Conservation (phyloP, 2,113 vertebrate species). For the Sciurus niger region DNA sequence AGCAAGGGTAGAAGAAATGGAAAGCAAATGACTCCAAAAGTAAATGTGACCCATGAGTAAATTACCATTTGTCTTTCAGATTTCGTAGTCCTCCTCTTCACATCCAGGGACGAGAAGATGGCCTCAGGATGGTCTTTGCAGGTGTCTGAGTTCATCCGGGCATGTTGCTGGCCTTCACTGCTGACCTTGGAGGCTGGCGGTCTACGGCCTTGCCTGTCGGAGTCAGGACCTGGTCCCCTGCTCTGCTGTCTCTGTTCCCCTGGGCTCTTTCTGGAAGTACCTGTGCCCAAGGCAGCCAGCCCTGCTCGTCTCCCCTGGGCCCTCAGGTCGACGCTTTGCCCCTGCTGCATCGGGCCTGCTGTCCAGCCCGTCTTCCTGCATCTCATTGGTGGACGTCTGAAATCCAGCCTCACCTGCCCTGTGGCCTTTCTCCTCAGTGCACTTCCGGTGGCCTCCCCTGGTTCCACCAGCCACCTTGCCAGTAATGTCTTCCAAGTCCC, state of each 20-base stretch:
- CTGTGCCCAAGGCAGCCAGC: accelerated
- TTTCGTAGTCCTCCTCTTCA: not conserved
- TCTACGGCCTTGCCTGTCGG: not conserved
- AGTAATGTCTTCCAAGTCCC: not conserved
- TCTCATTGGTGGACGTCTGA: accelerated
- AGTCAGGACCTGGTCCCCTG: not conserved
- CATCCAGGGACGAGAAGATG: not conserved
- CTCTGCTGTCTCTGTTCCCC: not conserved
- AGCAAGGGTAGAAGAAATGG: not conserved
- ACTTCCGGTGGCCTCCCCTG: not conserved
- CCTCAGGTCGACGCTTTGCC: not conserved
- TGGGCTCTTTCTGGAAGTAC: not conserved
- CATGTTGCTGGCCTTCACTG: not conserved
- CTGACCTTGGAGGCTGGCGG: not conserved
- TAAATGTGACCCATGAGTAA: not conserved
- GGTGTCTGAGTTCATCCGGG: not conserved
- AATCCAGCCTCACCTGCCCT: not conserved
- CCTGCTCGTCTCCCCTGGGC: not conserved
- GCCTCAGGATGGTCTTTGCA: not conserved
- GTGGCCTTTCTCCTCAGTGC: not conserved
- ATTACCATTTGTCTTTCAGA: not conserved
- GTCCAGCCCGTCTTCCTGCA: not conserved
- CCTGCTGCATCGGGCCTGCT: not conserved
- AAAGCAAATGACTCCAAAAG: not conserved
- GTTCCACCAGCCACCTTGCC: not conserved